Conservation (phyloP, 2,113 vertebrate species). For the Oxyura jamaicensis region DNA sequence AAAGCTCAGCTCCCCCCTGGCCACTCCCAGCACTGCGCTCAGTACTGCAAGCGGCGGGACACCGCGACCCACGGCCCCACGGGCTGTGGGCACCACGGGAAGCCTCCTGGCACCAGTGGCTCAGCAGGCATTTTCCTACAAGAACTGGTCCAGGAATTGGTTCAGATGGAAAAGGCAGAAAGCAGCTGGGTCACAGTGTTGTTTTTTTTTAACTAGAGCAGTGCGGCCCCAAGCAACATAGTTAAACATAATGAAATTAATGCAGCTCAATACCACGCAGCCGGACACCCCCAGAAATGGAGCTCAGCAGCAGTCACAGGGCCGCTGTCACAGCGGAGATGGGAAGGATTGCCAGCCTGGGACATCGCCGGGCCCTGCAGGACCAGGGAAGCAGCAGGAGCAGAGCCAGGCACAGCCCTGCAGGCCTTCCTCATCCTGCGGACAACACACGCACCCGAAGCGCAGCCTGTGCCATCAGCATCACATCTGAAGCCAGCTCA, state of each 20-base stretch:
- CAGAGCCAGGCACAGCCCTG: background rate
- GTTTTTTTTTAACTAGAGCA: background rate
- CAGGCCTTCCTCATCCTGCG: background rate
- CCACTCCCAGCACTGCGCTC: fast-evolving
- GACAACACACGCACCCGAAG: fast-evolving
- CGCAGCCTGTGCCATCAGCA: background rate
- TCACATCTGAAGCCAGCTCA: fast-evolving
- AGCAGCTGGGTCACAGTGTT: background rate
- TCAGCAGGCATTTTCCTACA: background rate
- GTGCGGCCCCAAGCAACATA: background rate
- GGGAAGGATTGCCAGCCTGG: background rate
- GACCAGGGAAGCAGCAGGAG: fast-evolving
- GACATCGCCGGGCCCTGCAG: background rate
- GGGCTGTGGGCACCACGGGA: fast-evolving
- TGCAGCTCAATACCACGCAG: background rate
- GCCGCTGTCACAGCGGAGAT: fast-evolving
- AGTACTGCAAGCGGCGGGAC: background rate
- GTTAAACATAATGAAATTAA: background rate
- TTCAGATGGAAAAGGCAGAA: background rate
- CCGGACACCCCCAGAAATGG: background rate
- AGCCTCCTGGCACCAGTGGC: background rate
- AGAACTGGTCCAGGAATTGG: background rate
- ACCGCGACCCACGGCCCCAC: fast-evolving
- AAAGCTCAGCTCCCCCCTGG: background rate
- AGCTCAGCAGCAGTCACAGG: background rate